Evolutionary conservation across 2,888 invertebrate species (phyloP).

Genomic region (Drosophila kokeensis): DNA sequence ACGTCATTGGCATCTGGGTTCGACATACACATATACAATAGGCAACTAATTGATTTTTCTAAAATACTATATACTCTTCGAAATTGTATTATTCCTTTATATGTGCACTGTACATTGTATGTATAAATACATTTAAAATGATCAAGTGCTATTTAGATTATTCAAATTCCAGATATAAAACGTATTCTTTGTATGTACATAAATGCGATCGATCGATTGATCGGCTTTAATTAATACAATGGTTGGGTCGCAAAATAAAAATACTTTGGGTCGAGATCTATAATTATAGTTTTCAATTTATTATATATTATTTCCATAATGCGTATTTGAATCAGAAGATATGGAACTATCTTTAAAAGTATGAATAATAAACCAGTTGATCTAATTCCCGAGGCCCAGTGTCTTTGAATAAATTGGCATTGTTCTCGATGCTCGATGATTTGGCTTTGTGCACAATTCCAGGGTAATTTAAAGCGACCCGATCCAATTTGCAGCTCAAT

Average conservation of each 20-base stretch:
- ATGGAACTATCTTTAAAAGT: not conserved
- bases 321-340: not conserved
- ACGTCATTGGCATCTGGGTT: slow-evolving; percentile 64
- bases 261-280: not conserved
- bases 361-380: not conserved
- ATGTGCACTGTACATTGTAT: not conserved
- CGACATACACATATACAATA: slow-evolving; percentile 31
- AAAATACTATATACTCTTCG: slow-evolving; percentile 4
- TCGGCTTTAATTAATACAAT: not conserved
- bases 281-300: not conserved
- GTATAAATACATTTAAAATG: not conserved
- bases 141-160: slow-evolving; percentile 2
- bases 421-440: slow-evolving; percentile 8
- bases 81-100: not conserved
- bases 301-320: not conserved
- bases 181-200: not conserved
- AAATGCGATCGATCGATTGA: not conserved
- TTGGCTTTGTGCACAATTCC: slow-evolving; percentile 9
- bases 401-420: slow-evolving; percentile 12
- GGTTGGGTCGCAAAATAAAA: not conserved
- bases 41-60: slow-evolving; percentile 54
- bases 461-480: slow-evolving; percentile 21
- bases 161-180: slow-evolving; percentile 6
- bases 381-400: not conserved
- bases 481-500: slow-evolving; percentile 18